Evolutionary conservation across 1,140 invertebrate genomes (phyloP).

Genomic region (Drosophila burlai): DNA sequence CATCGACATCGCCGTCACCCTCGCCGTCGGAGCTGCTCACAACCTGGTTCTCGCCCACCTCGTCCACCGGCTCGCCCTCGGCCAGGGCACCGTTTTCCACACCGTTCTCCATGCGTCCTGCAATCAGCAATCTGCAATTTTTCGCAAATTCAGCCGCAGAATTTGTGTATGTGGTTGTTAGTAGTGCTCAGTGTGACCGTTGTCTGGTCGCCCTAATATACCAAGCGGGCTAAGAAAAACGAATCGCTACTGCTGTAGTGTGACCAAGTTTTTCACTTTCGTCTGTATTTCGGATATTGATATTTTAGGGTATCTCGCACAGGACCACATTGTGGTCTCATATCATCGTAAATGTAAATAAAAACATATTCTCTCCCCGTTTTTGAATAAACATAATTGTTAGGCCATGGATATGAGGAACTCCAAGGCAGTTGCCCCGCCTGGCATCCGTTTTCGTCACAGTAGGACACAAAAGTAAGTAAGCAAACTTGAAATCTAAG

Average conservation of each 20-base stretch:
- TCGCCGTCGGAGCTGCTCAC: constrained; percentile 71
- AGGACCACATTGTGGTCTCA: not conserved
- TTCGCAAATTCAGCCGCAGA: constrained; percentile 29
- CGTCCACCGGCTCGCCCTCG: constrained; percentile 62
- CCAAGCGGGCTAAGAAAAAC: not conserved
- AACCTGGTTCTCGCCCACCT: constrained; percentile 67
- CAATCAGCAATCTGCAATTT: constrained; percentile 30
- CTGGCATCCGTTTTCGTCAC: not conserved
- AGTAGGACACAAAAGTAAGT: not conserved
- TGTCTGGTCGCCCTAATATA: not conserved
- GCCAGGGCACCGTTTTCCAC: constrained; percentile 70
- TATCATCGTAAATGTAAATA: not conserved
- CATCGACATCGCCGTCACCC: constrained; percentile 36
- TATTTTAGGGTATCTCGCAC: not conserved
- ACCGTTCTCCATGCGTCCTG: constrained; percentile 72
- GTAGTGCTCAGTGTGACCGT: constrained; percentile 12
- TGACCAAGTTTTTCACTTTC: not conserved
- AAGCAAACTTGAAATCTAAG: not conserved
- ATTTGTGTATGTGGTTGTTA: constrained; percentile 25
- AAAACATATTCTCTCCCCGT: not conserved
- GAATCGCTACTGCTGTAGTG: not conserved
- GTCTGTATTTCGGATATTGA: too few relatives aligned
- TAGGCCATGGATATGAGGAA: not conserved
- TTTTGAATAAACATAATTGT: not conserved
- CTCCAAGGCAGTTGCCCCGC: not conserved